A percentile compares a stretch with the other conserved stretches of the same genome.
These are phyloP conservation scores for Camponotus floridanus DNA, from an alignment of 1,140 invertebrate genomes.

Conservation along the genomic window DNA sequence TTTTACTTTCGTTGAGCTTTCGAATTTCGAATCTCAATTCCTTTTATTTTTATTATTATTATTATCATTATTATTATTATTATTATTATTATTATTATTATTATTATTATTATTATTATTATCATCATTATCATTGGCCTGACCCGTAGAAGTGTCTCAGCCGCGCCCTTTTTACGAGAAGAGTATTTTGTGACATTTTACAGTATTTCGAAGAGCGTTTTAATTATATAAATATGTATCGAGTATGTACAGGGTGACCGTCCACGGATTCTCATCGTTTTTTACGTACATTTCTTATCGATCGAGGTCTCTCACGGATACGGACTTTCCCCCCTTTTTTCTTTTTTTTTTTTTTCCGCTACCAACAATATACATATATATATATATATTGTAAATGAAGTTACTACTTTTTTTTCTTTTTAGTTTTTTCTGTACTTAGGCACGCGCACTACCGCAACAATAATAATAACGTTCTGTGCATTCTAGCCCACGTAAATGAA, in stretches of 20 bases:
- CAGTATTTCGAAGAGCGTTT: slow-evolving; percentile 85
- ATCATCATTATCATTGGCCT: slow-evolving; percentile 72
- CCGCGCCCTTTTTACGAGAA: slow-evolving; percentile 82
- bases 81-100: too few species aligned
- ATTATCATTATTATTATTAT: too few species aligned
- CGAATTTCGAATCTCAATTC: slow-evolving; percentile 80
- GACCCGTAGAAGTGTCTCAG: slow-evolving; percentile 80
- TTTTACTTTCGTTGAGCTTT: slow-evolving; percentile 43
- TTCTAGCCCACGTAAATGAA: slow-evolving; percentile 57
- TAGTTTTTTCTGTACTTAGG: slow-evolving; percentile 68
- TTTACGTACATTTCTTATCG: slow-evolving; percentile 77
- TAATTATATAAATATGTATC: slow-evolving; percentile 84
- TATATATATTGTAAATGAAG: slow-evolving; percentile 8
- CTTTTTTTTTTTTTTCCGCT: slow-evolving; percentile 33
- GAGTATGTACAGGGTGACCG: slow-evolving; percentile 83
- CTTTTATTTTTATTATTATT: slow-evolving; percentile 45
- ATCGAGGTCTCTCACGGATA: slow-evolving; percentile 79
- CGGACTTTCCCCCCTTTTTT: slow-evolving; percentile 57
- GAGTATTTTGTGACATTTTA: slow-evolving; percentile 86
- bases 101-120: too few species aligned
- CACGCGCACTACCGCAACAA: slow-evolving; percentile 60
- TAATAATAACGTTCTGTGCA: slow-evolving; percentile 35
- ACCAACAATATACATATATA: not conserved
- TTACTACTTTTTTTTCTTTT: slow-evolving; percentile 36
- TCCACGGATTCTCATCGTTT: slow-evolving; percentile 81